Percentiles rank a stretch among this genome's conserved stretches.
Evolutionary conservation across 2,797 vertebrate genomes (phyloP).

Genomic region (Etheostoma nigrum): DNA sequence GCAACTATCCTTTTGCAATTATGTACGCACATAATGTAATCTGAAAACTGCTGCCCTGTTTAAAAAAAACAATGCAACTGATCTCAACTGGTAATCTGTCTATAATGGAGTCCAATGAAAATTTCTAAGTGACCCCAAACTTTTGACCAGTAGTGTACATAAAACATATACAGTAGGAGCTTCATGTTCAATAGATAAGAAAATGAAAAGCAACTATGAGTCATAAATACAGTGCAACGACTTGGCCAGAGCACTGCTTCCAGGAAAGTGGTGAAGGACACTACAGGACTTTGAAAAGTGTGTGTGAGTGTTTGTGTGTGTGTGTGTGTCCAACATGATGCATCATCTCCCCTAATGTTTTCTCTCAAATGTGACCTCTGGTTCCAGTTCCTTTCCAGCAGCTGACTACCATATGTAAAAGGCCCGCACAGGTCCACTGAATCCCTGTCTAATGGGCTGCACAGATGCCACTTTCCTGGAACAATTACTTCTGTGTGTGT

Average conservation of each 20-base stretch:
- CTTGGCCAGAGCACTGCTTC: conserved; percentile 26
- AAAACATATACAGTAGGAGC: background rate
- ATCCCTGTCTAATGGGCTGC: conserved; percentile 75
- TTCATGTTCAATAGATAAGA: background rate
- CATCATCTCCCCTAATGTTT: conserved; percentile 63
- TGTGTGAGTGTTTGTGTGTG: conserved; percentile 12
- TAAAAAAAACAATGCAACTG: no score
- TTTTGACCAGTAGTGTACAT: background rate
- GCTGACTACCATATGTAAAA: conserved; percentile 79
- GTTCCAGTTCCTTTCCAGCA: conserved; percentile 71
- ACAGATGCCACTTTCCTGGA: conserved; percentile 83
- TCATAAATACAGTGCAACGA: conserved; percentile 11
- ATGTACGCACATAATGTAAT: no score
- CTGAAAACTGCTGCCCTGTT: no score
- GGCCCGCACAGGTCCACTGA: conserved; percentile 65
- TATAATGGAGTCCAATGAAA: no score
- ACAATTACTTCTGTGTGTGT: conserved; percentile 55
- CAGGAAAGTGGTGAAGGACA: conserved; percentile 43
- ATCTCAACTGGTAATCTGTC: no score
- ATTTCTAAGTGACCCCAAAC: no score
- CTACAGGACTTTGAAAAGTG: conserved; percentile 39
- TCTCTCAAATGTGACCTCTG: conserved; percentile 68
- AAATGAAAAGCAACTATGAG: background rate
- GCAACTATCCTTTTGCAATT: no score
- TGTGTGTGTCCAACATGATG: conserved; percentile 50